Evolutionary conservation across 2,888 invertebrate species (phyloP).

Genomic region (Smittia sp.): DNA sequence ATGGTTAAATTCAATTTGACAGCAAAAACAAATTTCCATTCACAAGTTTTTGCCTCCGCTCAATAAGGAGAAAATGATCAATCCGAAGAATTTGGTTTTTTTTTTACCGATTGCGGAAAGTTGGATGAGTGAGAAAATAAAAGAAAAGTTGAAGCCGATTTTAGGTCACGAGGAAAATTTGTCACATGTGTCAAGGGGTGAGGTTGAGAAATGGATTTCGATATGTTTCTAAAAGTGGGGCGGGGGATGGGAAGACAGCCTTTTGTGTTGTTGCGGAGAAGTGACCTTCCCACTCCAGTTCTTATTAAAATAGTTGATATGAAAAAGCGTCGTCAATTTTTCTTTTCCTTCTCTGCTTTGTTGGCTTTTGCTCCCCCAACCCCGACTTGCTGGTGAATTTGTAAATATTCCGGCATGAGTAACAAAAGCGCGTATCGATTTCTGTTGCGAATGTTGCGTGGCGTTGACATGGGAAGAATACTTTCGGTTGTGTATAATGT

Average conservation of each 20-base stretch:
- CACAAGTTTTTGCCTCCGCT: background rate
- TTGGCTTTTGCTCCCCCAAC: too few species aligned
- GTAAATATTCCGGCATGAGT: background rate
- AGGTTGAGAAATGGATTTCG: background rate
- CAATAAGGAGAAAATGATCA: too few species aligned
- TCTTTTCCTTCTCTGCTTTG: too few species aligned
- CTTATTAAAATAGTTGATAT: background rate
- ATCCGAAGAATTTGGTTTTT: background rate
- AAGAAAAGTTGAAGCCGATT: background rate
- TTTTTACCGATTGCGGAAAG: background rate
- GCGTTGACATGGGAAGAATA: background rate
- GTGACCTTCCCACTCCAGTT: background rate
- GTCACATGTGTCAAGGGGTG: background rate
- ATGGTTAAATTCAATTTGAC: background rate
- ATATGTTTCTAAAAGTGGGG: background rate
- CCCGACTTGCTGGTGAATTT: background rate
- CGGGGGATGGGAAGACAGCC: background rate
- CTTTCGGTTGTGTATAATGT: background rate
- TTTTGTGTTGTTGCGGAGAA: background rate
- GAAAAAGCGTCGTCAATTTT: too few species aligned
- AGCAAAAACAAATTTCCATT: background rate
- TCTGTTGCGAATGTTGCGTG: background rate
- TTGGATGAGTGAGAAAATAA: background rate
- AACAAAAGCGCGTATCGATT: slow-evolving; percentile 3
- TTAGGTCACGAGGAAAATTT: background rate